phyloP scores from a whole-genome alignment of 2,797 vertebrate species.

The Balearica regulorum region DNA sequence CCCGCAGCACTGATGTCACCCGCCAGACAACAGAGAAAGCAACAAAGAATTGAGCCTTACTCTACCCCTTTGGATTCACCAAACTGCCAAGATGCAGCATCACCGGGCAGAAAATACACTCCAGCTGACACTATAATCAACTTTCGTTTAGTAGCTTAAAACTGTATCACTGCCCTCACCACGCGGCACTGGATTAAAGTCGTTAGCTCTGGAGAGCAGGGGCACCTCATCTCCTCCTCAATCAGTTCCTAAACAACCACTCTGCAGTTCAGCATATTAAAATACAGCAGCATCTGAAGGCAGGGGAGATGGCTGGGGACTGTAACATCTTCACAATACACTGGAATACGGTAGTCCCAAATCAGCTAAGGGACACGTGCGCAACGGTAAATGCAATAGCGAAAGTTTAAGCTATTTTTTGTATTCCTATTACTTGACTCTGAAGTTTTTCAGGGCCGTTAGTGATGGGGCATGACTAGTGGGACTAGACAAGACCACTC shows the following conservation, averaged over 20 bases:
- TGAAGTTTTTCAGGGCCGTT: neutral
- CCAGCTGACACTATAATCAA: neutral
- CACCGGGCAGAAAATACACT: neutral
- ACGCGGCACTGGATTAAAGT: neutral
- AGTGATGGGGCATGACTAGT: neutral
- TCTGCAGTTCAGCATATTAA: neutral
- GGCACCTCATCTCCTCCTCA: neutral
- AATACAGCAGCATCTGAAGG: neutral
- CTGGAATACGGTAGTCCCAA: neutral
- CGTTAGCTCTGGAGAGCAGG: neutral
- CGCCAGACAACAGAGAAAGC: neutral
- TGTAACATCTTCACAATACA: neutral
- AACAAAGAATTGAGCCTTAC: neutral
- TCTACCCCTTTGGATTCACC: neutral
- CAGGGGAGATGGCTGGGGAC: neutral
- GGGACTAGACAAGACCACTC: neutral
- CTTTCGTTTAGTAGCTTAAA: neutral
- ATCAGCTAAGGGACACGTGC: fast-evolving
- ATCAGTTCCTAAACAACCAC: neutral
- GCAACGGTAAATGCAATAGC: neutral
- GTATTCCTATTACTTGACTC: neutral
- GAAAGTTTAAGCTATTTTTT: neutral
- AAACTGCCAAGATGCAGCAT: neutral
- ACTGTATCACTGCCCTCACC: neutral
- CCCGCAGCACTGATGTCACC: neutral